Conservation (phyloP, 2,113 vertebrate species). For the Tetrax tetrax region DNA sequence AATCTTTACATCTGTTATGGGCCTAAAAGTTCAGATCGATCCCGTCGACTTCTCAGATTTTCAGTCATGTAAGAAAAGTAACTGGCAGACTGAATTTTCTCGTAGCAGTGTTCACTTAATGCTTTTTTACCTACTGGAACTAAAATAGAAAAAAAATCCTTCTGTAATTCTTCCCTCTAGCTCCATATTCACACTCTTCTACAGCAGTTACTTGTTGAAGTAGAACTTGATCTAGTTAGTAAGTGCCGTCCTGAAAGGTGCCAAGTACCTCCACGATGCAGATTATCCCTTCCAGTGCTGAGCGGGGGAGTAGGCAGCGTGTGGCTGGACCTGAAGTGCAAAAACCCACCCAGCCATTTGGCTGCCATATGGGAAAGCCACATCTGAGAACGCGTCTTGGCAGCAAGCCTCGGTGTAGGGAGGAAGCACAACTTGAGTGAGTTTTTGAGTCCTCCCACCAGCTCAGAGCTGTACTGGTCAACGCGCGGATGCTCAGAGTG, state of each 20-base stretch:
- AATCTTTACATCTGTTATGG: neutral
- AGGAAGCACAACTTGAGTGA: neutral
- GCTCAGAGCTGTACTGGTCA: conserved; percentile 24
- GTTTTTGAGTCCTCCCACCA: conserved; percentile 28
- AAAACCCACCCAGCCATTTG: conserved; percentile 42
- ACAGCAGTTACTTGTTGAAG: neutral
- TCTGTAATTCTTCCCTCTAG: neutral
- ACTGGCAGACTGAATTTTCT: neutral
- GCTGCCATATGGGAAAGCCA: conserved; percentile 60
- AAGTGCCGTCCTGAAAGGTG: neutral
- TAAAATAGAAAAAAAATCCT: neutral
- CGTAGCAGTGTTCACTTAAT: neutral
- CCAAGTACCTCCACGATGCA: neutral
- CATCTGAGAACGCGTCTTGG: conserved; percentile 57
- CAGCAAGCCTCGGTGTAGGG: neutral
- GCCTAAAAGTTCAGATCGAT: neutral
- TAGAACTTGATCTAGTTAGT: neutral
- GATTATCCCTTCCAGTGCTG: neutral
- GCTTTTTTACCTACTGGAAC: neutral
- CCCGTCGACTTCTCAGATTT: neutral
- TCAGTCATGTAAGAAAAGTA: neutral
- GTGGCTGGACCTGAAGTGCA: conserved; percentile 9
- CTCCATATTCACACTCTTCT: neutral
- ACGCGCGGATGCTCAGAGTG: neutral
- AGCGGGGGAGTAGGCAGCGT: neutral